A percentile compares a stretch with the other conserved stretches of the same genome.
Evolutionary conservation across 1,140 invertebrate genomes (phyloP).

Genomic region (Drosophila navojoa): DNA sequence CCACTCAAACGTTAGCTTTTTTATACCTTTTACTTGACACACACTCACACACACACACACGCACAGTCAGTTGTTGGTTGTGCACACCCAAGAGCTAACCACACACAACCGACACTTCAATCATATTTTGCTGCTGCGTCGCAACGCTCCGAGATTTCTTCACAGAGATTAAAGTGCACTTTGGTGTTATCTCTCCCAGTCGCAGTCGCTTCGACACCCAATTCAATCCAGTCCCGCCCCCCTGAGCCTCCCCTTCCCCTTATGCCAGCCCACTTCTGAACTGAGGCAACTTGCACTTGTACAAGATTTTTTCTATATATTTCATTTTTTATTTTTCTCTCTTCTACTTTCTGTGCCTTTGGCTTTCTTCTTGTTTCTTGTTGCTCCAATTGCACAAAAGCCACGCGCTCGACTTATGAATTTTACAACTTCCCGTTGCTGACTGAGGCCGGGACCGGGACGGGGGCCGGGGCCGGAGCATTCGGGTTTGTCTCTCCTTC

Average conservation of each 20-base stretch:
- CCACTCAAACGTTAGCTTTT: slow-evolving; percentile 47
- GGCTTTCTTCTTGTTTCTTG: slow-evolving; percentile 38
- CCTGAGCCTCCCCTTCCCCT: too few relatives aligned
- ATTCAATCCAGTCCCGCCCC: slow-evolving; percentile 27
- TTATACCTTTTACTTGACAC: slow-evolving; percentile 38
- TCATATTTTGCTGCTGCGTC: slow-evolving; percentile 71
- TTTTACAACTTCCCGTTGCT: slow-evolving; percentile 77
- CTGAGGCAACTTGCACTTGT: slow-evolving; percentile 63
- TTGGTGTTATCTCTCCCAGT: slow-evolving; percentile 72
- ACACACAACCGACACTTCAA: slow-evolving; percentile 57
- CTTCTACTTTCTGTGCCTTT: slow-evolving; percentile 2
- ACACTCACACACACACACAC: slow-evolving; percentile 3
- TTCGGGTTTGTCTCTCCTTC: slow-evolving; percentile 46
- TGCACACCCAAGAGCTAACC: neutral
- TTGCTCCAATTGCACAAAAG: slow-evolving; percentile 75
- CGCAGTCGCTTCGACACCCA: slow-evolving; percentile 61
- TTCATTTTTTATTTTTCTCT: slow-evolving; percentile 26
- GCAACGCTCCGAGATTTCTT: slow-evolving; percentile 62
- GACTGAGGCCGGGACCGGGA: slow-evolving; percentile 36
- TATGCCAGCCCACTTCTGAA: slow-evolving; percentile 11
- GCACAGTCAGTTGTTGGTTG: too few relatives aligned
- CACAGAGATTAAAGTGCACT: slow-evolving; percentile 80
- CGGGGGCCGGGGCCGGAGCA: too few relatives aligned
- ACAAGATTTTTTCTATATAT: slow-evolving; percentile 43
- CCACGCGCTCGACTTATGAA: slow-evolving; percentile 76